A percentile compares a stretch with the other conserved stretches of the same genome.
These are phyloP conservation scores for Drosophila melanogaster DNA, from an alignment of 1,140 invertebrate species.

Conservation along the genomic window Release_6_plus_ISO1_MT NC_004354.4:15549501-15550000, in stretches of 20 bases:
- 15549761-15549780: conserved; percentile 67
- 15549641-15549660: conserved; percentile 22
- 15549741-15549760: conserved; percentile 51
- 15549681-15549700: conserved; percentile 54
- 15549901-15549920: conserved; percentile 19
- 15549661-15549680: conserved; percentile 24
- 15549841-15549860: conserved; percentile 36
- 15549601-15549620: conserved; percentile 65
- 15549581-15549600: conserved; percentile 56
- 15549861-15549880: conserved; percentile 24
- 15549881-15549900: conserved; percentile 19
- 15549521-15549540: conserved; percentile 12
- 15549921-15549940: conserved; percentile 1
- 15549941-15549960: background rate
- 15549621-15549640: conserved; percentile 61
- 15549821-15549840: conserved; percentile 27
- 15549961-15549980: background rate
- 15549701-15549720: conserved; percentile 20
- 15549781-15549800: conserved; percentile 47
- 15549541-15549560: background rate
- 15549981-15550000: background rate
- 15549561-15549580: conserved; percentile 10
- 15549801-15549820: conserved; percentile 35
- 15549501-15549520: conserved; percentile 71
- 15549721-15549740: conserved; percentile 1